phyloP scores from a whole-genome alignment of 2,888 invertebrate species.

The Rhabditophanes sp. region DNA sequence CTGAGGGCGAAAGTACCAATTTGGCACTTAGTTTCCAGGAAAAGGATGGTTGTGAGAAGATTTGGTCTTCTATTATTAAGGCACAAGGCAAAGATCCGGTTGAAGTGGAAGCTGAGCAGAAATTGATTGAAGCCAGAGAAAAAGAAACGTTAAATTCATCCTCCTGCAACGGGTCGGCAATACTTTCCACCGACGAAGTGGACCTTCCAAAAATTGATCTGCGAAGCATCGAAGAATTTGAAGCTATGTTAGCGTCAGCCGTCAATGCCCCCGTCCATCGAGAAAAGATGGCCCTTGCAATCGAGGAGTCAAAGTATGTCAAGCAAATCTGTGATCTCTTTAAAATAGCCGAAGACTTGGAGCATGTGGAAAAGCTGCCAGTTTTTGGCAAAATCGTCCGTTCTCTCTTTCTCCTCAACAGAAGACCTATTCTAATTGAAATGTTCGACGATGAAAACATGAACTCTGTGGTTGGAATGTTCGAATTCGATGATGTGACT shows the following conservation, averaged over 20 bases:
- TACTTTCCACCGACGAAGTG: slow-evolving; percentile 1
- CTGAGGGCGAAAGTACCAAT: slow-evolving; percentile 96
- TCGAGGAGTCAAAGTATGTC: slow-evolving; percentile 65
- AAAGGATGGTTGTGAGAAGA: slow-evolving; percentile 98
- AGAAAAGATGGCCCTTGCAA: slow-evolving; percentile 77
- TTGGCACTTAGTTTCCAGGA: slow-evolving; percentile 98
- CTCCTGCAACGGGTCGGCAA: too few species aligned
- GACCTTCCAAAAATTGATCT: slow-evolving; percentile 53
- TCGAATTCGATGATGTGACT: slow-evolving; percentile 80
- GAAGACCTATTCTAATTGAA: slow-evolving; percentile 85
- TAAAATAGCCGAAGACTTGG: slow-evolving; percentile 88
- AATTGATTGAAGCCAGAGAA: slow-evolving; percentile 13
- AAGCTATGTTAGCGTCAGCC: slow-evolving; percentile 62
- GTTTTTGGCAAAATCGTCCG: slow-evolving; percentile 70
- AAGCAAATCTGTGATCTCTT: slow-evolving; percentile 78
- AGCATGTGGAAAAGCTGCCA: slow-evolving; percentile 81
- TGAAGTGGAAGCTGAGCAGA: slow-evolving; percentile 9
- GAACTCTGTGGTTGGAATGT: slow-evolving; percentile 64
- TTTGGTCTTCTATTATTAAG: slow-evolving; percentile 99
- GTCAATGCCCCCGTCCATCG: slow-evolving; percentile 54
- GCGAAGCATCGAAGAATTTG: slow-evolving; percentile 85
- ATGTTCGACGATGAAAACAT: slow-evolving; percentile 54
- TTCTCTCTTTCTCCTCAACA: slow-evolving; percentile 92
- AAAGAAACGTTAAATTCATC: slow-evolving; percentile 9
- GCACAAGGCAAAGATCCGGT: slow-evolving; percentile 54